Evolutionary conservation across 2,888 invertebrate genomes (phyloP), one percentile per base, ranked within the genome.

Genomic region (Resseliella maxima): DNA sequence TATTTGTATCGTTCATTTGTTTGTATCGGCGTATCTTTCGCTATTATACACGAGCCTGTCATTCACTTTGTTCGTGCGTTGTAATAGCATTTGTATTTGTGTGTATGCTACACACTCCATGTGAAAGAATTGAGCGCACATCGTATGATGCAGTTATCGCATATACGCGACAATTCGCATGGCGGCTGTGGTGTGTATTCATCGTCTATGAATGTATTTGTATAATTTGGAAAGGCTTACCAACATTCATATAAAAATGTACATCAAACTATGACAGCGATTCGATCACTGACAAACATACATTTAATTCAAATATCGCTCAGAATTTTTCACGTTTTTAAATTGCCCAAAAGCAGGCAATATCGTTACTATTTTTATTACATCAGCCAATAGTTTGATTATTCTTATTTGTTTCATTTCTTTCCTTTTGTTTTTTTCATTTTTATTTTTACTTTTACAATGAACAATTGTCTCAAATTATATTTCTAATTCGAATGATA

Each of bases 131-230:
- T 2, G 59, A 59, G 59, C 59, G 27, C 59, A 59, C 59, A 72
- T 72, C 72, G 72, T 72, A 72, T 72, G 72, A 72, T 72, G 72
- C 35, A 72, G 72, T 72, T 72, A 72, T 72, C 72, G 31, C 3
- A 72, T 24, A 59, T 12, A 27, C 59, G 72, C 24, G 31, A 27
- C n/a, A n/a, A n/a, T 31, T 72, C 31, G 31, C 31, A 27, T 27
- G n/a, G 31, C 35, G 72, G 72, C 5, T 35, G 72, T 72, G 72
- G 15, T 15, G 15, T 72, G 72, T 59, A 24, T 72, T 72, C 15
- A 12, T 72, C 31, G 15, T 12, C 5, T 35, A 18, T n/a, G 27
- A 3, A 6, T 72, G 72, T 72, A 31, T 31, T 35, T 72, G 72
- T 72, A n/a, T n/a, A n/a, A n/a, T n/a, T n/a, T 72, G 72, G 31